phyloP scores from a whole-genome alignment of 2,113 vertebrate species.

The Trematomus loennbergii region DNA sequence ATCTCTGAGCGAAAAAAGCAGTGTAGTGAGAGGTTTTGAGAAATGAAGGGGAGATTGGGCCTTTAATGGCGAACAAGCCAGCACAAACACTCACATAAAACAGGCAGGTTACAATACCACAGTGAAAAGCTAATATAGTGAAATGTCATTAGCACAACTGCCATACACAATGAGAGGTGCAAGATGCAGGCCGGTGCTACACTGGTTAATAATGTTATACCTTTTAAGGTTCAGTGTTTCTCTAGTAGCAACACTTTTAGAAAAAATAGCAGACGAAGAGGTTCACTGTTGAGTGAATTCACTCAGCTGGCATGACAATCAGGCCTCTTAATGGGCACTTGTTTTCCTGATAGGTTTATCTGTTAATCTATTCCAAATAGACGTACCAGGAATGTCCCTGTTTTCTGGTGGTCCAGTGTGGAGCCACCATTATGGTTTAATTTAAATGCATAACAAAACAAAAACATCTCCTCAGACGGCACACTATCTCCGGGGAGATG shows the following conservation, averaged over 20 bases:
- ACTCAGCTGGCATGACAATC: constrained; percentile 31
- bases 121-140: constrained; percentile 59
- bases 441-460: constrained; percentile 62
- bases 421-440: constrained; percentile 48
- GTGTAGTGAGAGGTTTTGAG: constrained; percentile 18
- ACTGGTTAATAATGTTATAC: constrained; percentile 62
- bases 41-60: background rate
- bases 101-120: constrained; percentile 44
- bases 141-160: constrained; percentile 70
- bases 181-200: constrained; percentile 21
- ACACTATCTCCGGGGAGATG: constrained; percentile 56
- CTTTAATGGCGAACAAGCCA: constrained; percentile 7
- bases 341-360: constrained; percentile 40
- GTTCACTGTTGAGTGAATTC: constrained; percentile 10
- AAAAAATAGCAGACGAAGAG: constrained; percentile 33
- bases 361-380: constrained; percentile 30
- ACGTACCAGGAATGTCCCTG: constrained; percentile 5
- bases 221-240: constrained; percentile 59
- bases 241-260: constrained; percentile 33
- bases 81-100: constrained; percentile 14
- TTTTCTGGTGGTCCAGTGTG: constrained; percentile 28
- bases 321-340: constrained; percentile 31
- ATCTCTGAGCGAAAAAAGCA: constrained; percentile 15
- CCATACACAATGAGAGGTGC: constrained; percentile 59
- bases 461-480: constrained; percentile 41